These are phyloP conservation scores for Sebastiscus tertius DNA, from an alignment of 2,797 vertebrate species.

Conservation along the genomic window DNA sequence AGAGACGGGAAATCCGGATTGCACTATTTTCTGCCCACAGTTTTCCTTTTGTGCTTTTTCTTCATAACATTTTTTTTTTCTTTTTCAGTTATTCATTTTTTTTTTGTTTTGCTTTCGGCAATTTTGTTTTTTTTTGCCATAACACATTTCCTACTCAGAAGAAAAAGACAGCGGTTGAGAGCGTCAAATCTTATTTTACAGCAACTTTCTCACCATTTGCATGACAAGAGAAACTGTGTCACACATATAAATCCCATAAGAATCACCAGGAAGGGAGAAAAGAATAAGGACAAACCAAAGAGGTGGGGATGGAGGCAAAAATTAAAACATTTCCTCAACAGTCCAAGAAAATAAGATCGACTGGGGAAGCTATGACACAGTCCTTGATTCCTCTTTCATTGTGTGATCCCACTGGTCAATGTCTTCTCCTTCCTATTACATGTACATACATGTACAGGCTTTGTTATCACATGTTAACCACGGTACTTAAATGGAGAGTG, in stretches of 20 bases:
- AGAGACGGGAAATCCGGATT: conserved; percentile 42
- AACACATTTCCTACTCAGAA: conserved; percentile 53
- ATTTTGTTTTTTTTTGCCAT: conserved; percentile 37
- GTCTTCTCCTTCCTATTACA: conserved; percentile 1
- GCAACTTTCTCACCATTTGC: conserved; percentile 12
- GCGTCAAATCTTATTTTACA: conserved; percentile 59
- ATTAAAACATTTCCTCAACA: neutral
- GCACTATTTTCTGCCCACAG: conserved; percentile 53
- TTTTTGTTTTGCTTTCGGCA: conserved; percentile 40
- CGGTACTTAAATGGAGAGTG: conserved; percentile 14
- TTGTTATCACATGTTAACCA: conserved; percentile 15
- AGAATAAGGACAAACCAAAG: neutral
- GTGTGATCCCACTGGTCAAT: neutral
- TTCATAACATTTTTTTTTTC: neutral
- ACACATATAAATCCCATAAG: conserved; percentile 19
- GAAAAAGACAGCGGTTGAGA: conserved; percentile 33
- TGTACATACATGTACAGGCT: neutral
- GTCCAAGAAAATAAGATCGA: neutral
- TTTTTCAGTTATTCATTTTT: conserved; percentile 12
- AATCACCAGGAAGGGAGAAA: conserved; percentile 22
- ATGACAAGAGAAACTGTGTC: conserved; percentile 29
- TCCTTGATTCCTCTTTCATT: neutral
- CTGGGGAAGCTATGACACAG: neutral
- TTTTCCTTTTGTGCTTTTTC: conserved; percentile 34
- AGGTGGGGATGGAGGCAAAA: neutral